Evolutionary conservation across 2,888 invertebrate species (phyloP), one percentile per base, ranked within the genome.

Genomic region (Ischnus inquisitorius): DNA sequence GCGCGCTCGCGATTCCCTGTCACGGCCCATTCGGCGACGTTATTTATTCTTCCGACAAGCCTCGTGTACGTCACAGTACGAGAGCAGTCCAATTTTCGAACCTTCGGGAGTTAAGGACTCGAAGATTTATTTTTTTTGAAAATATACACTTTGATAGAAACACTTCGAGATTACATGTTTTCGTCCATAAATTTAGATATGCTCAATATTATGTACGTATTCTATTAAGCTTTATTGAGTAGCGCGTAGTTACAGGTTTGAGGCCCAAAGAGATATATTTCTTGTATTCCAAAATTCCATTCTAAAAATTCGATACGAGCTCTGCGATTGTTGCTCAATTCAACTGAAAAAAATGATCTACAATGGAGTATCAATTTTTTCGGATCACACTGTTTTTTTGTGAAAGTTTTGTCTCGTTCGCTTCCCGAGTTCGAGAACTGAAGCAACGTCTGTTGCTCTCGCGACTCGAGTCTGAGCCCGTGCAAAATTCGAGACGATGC

Each of bases 401-500:
- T 8, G 34, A 6, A 34, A 34, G 5, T 34, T 72, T 10, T n/a
- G 60, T 25, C 46, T 62, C 43, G 62, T 46, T 3, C 10, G 28
- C 60, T 60, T 34, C 46, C 28, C 10, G 41, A 74, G 62, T 16
- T 46, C 14, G 46, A 19, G 25, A 72, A 6, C 57, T 19, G 3
- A n/a, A n/a, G 34, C n/a, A 25, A 28, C 5, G 16, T 10, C 19
- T 19, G 34, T 39, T 41, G 22, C 12, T 71, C 71, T 57, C 54
- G 57, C 41, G 14, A 57, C 51, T 69, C 68, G 51, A 57, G 34
- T 12, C 39, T 41, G 22, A 57, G 19, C 54, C 19, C 16, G 19
- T 19, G 25, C 57, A 71, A 71, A 82, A 68, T 79, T 79, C 85
- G 83, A 65, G 46, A 14, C 41, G 28, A 69, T 79, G 81, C 81